A percentile compares a stretch with the other conserved stretches of the same genome.
Evolutionary conservation across 1,140 invertebrate species (phyloP).

Genomic region (Lepidurus arcticus): DNA sequence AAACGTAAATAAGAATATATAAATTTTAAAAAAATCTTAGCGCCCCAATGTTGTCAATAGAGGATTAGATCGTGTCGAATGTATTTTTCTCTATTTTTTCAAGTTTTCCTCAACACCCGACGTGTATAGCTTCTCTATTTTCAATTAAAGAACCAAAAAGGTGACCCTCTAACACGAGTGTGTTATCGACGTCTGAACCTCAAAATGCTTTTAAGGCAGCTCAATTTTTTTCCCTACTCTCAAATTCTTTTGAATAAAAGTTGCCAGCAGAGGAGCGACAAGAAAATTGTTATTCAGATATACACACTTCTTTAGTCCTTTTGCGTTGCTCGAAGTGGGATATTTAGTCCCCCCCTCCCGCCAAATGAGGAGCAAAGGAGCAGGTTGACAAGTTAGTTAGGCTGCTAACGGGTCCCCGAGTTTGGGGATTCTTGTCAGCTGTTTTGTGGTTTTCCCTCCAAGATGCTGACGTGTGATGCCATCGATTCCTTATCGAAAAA

Average conservation of each 20-base stretch:
- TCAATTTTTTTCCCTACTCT: not conserved
- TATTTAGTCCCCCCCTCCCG: not conserved
- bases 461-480: constrained; percentile 17
- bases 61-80: not conserved
- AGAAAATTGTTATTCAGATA: not conserved
- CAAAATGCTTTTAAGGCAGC: constrained; percentile 15
- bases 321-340: not conserved
- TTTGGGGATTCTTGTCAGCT: constrained; percentile 14
- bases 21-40: too few species aligned
- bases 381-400: not conserved
- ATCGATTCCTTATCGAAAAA: constrained; percentile 11
- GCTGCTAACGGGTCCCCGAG: not conserved
- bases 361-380: too few species aligned
- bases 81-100: not conserved
- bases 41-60: too few species aligned
- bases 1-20: too few species aligned
- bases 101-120: not conserved
- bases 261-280: not conserved
- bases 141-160: not conserved
- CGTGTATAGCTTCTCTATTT: not conserved
- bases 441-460: constrained; percentile 1
- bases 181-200: not conserved
- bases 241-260: not conserved
- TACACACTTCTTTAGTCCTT: not conserved
- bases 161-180: not conserved